These are phyloP conservation scores for Spodoptera litura DNA, from an alignment of 1,140 invertebrate species.

Conservation along the genomic window DNA sequence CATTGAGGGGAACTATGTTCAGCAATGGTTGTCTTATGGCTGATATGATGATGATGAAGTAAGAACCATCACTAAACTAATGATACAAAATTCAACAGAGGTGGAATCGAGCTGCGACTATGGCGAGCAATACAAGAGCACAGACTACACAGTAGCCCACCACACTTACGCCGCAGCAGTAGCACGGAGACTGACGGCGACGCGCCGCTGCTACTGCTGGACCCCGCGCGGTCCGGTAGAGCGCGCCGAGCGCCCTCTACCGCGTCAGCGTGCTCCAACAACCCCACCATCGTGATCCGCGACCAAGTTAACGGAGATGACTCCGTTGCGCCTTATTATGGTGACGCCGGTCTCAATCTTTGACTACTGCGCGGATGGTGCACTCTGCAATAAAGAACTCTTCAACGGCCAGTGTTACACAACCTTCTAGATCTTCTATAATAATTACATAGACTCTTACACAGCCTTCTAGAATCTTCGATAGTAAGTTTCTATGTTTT, in stretches of 20 bases:
- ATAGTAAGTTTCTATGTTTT: too few relatives aligned
- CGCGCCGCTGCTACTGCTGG: conserved; percentile 39
- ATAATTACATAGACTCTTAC: not conserved
- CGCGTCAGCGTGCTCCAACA: conserved; percentile 66
- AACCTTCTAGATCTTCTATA: not conserved
- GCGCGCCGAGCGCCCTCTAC: conserved; percentile 56
- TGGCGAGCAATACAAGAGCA: conserved; percentile 86
- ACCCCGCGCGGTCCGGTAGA: too few relatives aligned
- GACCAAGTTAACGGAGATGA: conserved; percentile 72
- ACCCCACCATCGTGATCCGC: conserved; percentile 74
- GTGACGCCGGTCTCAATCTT: conserved; percentile 72
- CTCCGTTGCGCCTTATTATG: conserved; percentile 64
- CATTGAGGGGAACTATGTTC: too few relatives aligned
- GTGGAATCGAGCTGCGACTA: conserved; percentile 84
- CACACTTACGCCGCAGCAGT: conserved; percentile 67
- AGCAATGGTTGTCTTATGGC: too few relatives aligned
- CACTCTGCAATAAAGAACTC: conserved; percentile 77
- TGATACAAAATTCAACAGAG: conserved; percentile 57
- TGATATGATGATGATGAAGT: too few relatives aligned
- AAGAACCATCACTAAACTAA: not conserved
- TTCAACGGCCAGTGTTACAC: conserved; percentile 18
- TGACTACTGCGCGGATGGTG: conserved; percentile 85
- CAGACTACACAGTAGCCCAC: conserved; percentile 64
- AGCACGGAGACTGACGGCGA: conserved; percentile 82
- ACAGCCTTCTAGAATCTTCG: not conserved